These are phyloP conservation scores for Ceratoteleas bidentatus DNA, from an alignment of 1,140 invertebrate genomes.

Conservation along the genomic window DNA sequence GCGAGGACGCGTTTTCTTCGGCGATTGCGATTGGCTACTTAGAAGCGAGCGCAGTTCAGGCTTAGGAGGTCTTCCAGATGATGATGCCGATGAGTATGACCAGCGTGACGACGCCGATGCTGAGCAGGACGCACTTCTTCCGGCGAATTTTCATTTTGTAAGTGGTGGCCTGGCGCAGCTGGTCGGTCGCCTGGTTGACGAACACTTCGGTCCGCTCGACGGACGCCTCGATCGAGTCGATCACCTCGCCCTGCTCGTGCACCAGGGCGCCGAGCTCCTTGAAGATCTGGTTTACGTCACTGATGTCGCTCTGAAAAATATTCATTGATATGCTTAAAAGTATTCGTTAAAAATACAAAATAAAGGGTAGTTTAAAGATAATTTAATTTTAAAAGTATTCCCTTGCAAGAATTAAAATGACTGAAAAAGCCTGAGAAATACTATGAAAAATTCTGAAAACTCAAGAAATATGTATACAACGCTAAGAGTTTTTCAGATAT, in stretches of 20 bases:
- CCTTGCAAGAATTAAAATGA: no score
- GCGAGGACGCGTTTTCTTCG: no score
- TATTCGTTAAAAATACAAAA: no score
- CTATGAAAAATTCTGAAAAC: no score
- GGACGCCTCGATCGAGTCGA: constrained; percentile 98
- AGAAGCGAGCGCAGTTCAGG: constrained; percentile 34
- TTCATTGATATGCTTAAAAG: neutral
- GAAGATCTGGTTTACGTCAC: constrained; percentile 98
- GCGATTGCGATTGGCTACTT: constrained; percentile 22
- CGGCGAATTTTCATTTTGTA: constrained; percentile 94
- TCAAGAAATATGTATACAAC: no score
- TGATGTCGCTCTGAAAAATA: constrained; percentile 91
- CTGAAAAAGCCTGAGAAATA: no score
- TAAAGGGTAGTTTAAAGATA: no score
- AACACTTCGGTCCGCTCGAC: constrained; percentile 94
- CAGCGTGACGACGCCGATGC: constrained; percentile 86
- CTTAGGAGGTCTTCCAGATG: constrained; percentile 77
- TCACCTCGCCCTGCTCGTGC: constrained; percentile 97
- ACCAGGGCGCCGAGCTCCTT: constrained; percentile 98
- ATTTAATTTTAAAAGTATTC: no score
- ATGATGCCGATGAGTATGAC: constrained; percentile 88
- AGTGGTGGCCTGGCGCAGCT: constrained; percentile 90
- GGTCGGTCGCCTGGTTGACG: constrained; percentile 90
- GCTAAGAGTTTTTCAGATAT: no score
- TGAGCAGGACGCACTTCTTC: constrained; percentile 90